Base-by-base conservation (phyloP, 2,797 vertebrate genomes). In the Phyllotis vaccarum region DNA sequence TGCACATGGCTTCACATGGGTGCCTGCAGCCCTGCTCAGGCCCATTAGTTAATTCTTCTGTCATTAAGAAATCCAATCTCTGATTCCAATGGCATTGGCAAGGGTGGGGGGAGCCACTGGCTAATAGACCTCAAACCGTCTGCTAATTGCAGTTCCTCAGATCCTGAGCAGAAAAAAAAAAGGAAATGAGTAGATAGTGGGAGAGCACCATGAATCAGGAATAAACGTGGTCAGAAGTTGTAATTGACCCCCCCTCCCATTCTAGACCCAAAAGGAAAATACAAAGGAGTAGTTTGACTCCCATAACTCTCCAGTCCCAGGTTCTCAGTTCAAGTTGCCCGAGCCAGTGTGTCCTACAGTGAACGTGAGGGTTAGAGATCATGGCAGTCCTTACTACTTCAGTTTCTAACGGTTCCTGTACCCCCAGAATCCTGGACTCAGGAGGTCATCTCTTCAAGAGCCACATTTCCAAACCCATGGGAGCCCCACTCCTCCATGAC, bases 11-110 rank as follows among this genome's bases (percentile, higher is more conserved):
- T 99, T 99, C 99, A 99, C 98, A 98, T 98, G 98, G 98, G 98
- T 98, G 98, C 99, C 98, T 97, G 89, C 95, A 94, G 98, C 98
- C 97, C 98, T 98, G 97, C 98, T 98, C 98, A 93, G 94, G 97
- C 96, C 97, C 97, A 98, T 98, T 98, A 98, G 98, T 99, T 99
- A 98, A 98, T 98, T 98, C 98, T 98, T 98, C 98, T 98, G 98
- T 99, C 98, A 99, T 99, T 99, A 99, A 98, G 97, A 98, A 99
- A 99, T 98, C 99, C 98, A 98, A 99, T 99, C 98, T 98, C 98
- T 98, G 98, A 97, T 98, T 99, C 98, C 98, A 98, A 95, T 86
- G 83, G 81, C 95, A 12, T 34, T 7, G 75, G 72, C 8, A 16
- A 22, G 89, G 94, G 76, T 0, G 1, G 24, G 49, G 97, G 91